Evolutionary conservation across 2,797 vertebrate genomes (phyloP).

Genomic region (Rhincodon typus): DNA sequence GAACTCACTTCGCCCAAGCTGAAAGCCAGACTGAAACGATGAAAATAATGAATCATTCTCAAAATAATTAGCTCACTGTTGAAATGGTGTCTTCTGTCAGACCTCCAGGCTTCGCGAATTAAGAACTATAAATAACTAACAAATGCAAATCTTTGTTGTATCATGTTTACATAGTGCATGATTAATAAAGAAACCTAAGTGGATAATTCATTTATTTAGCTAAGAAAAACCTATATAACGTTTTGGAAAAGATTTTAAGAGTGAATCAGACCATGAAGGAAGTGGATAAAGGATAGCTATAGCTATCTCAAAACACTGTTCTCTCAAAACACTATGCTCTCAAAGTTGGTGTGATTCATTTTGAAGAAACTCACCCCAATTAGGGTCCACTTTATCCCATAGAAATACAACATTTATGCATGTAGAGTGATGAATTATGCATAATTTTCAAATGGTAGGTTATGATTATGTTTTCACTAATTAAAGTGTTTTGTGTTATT

Average conservation of each 20-base stretch:
- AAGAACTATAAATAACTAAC: too few relatives aligned
- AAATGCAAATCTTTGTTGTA: not conserved
- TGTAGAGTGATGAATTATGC: not conserved
- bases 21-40: not conserved
- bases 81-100: not conserved
- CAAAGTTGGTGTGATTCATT: not conserved
- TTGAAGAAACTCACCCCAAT: not conserved
- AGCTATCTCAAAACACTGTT: not conserved
- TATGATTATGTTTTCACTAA: not conserved
- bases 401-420: not conserved
- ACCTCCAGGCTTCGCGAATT: not conserved
- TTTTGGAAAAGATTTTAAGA: constrained; percentile 13
- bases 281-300: not conserved
- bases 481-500: not conserved
- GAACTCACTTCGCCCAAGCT: not conserved
- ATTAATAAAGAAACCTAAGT: not conserved
- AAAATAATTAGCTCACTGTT: constrained; percentile 10
- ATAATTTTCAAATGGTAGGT: not conserved
- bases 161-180: not conserved
- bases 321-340: not conserved
- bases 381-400: not conserved
- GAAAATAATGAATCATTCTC: not conserved
- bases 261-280: not conserved
- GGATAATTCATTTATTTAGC: not conserved
- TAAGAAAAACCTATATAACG: not conserved